A percentile compares a stretch with the other conserved stretches of the same genome.
phyloP scores from a whole-genome alignment of 1,140 invertebrate species.

The Brachionus koreanus region DNA sequence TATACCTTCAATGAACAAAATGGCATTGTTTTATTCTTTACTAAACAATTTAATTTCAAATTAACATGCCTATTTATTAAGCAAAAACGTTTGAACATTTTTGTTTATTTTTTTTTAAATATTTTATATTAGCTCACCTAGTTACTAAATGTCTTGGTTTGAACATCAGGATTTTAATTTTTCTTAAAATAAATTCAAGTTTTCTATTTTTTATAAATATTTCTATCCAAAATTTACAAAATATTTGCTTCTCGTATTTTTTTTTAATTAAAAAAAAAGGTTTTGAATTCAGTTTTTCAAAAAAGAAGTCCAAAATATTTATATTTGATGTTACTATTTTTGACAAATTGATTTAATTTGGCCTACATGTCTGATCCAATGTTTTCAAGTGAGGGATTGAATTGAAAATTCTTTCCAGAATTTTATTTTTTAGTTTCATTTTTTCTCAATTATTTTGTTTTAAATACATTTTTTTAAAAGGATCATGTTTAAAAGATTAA shows the following conservation, averaged over 20 bases:
- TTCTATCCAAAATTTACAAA: neutral
- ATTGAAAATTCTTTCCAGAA: neutral
- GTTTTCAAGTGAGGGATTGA: neutral
- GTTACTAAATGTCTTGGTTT: neutral
- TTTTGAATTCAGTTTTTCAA: too few relatives aligned
- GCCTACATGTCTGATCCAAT: too few relatives aligned
- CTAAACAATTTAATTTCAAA: neutral
- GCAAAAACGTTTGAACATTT: neutral
- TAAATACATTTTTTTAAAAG: neutral
- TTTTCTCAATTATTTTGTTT: neutral
- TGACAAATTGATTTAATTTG: too few relatives aligned
- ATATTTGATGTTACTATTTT: too few relatives aligned
- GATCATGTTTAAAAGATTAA: conserved; percentile 10
- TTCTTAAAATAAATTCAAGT: neutral
- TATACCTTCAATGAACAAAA: neutral
- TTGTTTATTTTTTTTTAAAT: neutral
- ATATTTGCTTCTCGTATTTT: too few relatives aligned
- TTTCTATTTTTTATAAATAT: neutral
- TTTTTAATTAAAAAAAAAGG: too few relatives aligned
- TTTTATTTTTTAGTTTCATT: neutral
- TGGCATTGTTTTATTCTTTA: neutral
- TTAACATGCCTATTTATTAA: neutral
- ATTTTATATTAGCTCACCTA: neutral
- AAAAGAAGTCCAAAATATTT: too few relatives aligned
- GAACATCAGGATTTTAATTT: neutral